Conservation (phyloP, 2,113 vertebrate species). For the Tetrax tetrax region DNA sequence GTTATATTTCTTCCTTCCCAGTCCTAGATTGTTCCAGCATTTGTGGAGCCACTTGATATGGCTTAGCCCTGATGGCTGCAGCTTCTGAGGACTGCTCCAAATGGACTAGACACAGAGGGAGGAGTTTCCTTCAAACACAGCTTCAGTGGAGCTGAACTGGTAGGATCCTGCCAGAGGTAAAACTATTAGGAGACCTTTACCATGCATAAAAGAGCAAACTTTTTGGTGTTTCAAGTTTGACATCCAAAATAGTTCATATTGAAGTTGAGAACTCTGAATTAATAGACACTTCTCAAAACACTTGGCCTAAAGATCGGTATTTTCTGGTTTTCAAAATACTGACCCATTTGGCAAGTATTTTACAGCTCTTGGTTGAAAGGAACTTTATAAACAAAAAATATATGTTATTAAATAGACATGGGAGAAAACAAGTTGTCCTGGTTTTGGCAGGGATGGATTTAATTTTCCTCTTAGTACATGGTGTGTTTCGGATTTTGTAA, state of each 20-base stretch:
- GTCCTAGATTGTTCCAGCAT: not conserved
- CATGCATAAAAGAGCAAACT: not conserved
- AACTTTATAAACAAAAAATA: not conserved
- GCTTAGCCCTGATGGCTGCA: fast-evolving
- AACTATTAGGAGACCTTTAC: not conserved
- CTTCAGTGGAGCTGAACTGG: not conserved
- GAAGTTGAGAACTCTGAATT: not conserved
- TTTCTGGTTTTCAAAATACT: not conserved
- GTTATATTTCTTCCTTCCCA: not conserved
- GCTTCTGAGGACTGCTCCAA: not conserved
- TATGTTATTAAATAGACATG: not conserved
- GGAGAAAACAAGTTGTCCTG: not conserved
- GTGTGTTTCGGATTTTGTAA: no score
- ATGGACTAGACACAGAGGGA: not conserved
- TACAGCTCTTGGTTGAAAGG: not conserved
- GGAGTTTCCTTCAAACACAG: not conserved
- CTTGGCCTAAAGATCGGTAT: not conserved
- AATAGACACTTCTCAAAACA: not conserved
- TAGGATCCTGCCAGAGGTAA: not conserved
- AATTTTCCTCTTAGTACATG: no score
- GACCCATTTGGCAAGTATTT: not conserved
- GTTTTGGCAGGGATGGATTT: no score
- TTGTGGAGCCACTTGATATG: not conserved
- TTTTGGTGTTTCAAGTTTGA: not conserved
- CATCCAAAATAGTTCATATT: not conserved